A percentile compares a stretch with the other conserved stretches of the same genome.
Evolutionary conservation across 2,888 invertebrate species (phyloP).

Genomic region (Drosophila borealis): DNA sequence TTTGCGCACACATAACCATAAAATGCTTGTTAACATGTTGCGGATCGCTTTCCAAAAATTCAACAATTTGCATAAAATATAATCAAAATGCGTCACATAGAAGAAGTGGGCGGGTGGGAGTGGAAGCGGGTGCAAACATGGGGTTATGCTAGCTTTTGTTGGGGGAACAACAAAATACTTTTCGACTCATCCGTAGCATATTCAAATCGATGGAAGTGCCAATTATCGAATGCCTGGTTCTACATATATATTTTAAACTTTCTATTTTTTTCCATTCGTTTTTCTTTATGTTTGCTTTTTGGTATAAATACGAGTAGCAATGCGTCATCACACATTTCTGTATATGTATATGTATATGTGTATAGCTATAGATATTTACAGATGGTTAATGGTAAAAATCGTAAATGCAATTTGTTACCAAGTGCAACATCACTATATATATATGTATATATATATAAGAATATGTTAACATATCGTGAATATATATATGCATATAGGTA

Average conservation of each 20-base stretch:
- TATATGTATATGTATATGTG: constrained; percentile 17
- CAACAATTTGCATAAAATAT: constrained; percentile 10
- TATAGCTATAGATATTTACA: constrained; percentile 37
- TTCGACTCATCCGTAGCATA: constrained; percentile 13
- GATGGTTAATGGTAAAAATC: constrained; percentile 30
- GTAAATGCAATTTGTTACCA: constrained; percentile 48
- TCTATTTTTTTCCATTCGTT: neutral
- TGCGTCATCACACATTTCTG: constrained; percentile 39
- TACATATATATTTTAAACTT: constrained; percentile 21
- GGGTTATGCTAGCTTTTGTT: constrained; percentile 31
- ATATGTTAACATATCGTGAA: neutral
- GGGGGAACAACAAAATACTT: constrained; percentile 36
- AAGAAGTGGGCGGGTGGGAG: neutral
- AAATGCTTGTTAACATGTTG: neutral
- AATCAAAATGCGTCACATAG: neutral
- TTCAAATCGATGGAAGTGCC: constrained; percentile 7
- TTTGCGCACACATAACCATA: constrained; percentile 1
- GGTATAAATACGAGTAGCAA: constrained; percentile 30
- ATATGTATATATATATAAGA: constrained; percentile 1
- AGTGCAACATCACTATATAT: constrained; percentile 19
- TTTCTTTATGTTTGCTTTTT: constrained; percentile 11
- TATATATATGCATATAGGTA: constrained; percentile 1
- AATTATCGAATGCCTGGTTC: constrained; percentile 6
- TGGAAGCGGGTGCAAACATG: constrained; percentile 3
- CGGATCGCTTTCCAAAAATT: constrained; percentile 7